These are phyloP conservation scores for Pygmarrhopalites habei DNA, from an alignment of 1,140 invertebrate genomes.

Conservation along the genomic window DNA sequence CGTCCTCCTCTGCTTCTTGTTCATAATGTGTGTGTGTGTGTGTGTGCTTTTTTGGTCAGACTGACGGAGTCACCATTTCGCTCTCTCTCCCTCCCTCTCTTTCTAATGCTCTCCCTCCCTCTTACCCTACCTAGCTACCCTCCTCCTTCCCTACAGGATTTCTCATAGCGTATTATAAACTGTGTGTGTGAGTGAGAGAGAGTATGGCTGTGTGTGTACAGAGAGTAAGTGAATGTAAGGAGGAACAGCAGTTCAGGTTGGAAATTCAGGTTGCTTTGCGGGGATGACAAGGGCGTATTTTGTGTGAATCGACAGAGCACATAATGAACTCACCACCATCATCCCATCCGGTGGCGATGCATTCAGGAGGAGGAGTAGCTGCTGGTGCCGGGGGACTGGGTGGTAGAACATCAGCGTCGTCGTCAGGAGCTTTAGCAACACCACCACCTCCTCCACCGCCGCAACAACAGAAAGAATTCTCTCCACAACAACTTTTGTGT, in stretches of 20 bases:
- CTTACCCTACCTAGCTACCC: too few species aligned
- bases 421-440: conserved; percentile 11
- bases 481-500: conserved; percentile 52
- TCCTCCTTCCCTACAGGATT: too few species aligned
- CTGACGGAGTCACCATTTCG: not conserved
- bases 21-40: not conserved
- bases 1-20: not conserved
- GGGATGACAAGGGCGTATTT: conserved; percentile 16
- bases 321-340: conserved; percentile 37
- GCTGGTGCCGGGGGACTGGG: conserved; percentile 12
- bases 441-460: conserved; percentile 12
- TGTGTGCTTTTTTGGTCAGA: not conserved
- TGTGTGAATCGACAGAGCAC: conserved; percentile 22
- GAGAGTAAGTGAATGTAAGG: not conserved
- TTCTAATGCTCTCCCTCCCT: too few species aligned
- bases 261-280: not conserved
- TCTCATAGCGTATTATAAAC: too few species aligned
- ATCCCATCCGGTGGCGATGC: conserved; percentile 17
- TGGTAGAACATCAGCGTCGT: conserved; percentile 5
- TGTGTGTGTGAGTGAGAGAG: not conserved
- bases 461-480: conserved; percentile 38
- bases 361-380: conserved; percentile 12
- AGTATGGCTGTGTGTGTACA: not conserved
- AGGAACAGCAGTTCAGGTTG: not conserved
- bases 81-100: too few species aligned